Conservation (phyloP, 2,888 invertebrate genomes). For the Scelioninae gen. 1 region DNA sequence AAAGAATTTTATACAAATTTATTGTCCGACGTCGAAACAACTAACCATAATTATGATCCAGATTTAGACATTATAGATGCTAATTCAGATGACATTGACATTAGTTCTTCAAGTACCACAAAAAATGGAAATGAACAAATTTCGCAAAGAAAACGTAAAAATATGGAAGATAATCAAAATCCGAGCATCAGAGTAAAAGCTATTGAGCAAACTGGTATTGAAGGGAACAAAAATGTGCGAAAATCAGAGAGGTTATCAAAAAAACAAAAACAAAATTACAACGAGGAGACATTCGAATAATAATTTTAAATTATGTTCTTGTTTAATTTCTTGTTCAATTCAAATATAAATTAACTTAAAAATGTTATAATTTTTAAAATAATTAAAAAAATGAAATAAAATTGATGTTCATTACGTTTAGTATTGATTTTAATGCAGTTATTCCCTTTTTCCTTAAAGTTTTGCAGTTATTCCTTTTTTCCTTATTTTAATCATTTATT, state of each 20-base stretch:
- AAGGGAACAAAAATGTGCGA: background rate
- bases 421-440: constrained; percentile 15
- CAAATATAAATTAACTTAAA: background rate
- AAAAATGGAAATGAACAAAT: background rate
- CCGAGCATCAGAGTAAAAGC: background rate
- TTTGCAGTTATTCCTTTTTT: constrained; percentile 8
- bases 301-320: no score
- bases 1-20: background rate
- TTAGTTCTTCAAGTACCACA: background rate
- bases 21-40: background rate
- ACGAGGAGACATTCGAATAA: background rate
- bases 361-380: constrained; percentile 1
- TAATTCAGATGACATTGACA: background rate
- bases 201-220: background rate
- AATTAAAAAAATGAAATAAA: constrained; percentile 9
- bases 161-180: background rate
- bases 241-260: background rate
- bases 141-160: constrained; percentile 16
- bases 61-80: background rate
- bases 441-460: constrained; percentile 4
- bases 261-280: background rate
- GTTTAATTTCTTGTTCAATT: constrained; percentile 4
- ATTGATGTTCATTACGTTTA: constrained; percentile 7
- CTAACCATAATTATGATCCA: background rate
- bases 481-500: constrained; percentile 4